phyloP scores from a whole-genome alignment of 1,140 invertebrate genomes.

The Onthophagus taurus region DNA sequence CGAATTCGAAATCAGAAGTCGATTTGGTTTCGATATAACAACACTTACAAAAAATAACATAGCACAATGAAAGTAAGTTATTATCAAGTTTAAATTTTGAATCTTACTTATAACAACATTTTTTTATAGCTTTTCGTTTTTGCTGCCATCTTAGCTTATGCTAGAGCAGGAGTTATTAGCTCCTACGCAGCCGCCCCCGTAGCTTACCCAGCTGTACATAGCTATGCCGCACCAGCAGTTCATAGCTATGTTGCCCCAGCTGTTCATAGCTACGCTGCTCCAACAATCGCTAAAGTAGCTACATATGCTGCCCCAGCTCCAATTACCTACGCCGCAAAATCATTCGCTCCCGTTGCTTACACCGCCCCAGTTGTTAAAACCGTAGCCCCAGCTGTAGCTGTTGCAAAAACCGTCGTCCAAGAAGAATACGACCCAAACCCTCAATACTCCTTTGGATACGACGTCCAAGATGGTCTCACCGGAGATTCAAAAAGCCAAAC shows the following conservation, averaged over 20 bases:
- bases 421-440: conserved; percentile 41
- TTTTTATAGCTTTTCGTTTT: neutral
- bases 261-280: no score
- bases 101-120: neutral
- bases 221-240: conserved; percentile 40
- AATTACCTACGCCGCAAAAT: neutral
- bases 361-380: conserved; percentile 29
- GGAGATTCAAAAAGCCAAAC: conserved; percentile 46
- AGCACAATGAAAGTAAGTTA: no score
- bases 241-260: no score
- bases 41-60: no score
- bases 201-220: conserved; percentile 29
- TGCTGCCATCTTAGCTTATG: neutral
- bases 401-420: conserved; percentile 32
- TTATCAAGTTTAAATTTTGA: no score
- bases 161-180: no score
- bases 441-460: conserved; percentile 42
- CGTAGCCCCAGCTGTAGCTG: conserved; percentile 22
- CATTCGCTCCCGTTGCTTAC: conserved; percentile 24
- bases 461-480: conserved; percentile 44
- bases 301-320: no score
- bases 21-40: no score
- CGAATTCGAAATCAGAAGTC: no score
- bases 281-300: no score
- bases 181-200: conserved; percentile 16